Evolutionary conservation across 2,113 vertebrate species (phyloP), one percentile per base, ranked within the genome.

Genomic region (Prolemur simus): DNA sequence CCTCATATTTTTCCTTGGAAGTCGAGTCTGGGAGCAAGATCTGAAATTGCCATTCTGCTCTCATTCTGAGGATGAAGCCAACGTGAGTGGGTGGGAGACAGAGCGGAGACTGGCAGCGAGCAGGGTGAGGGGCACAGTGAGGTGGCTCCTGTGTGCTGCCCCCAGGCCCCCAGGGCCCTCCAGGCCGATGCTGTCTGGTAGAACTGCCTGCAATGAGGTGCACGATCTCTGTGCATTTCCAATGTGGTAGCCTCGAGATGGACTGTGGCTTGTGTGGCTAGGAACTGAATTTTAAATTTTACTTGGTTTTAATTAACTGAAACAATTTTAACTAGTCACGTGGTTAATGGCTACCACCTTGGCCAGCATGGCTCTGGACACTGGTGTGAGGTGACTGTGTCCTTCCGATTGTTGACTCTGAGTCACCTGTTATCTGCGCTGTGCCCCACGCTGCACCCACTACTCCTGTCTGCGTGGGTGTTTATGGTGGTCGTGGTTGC

Each of bases 241-340:
- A 71, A 3, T 5, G 0, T 6, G 37, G 68, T 10, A 21, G 37
- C 77, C 34, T 20, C 6, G 11, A 1, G 45, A 6, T 7, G 29
- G 49, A 25, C 52, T 10, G 20, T 32, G 42, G 54, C 9, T 73
- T 4, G 10, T 13, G 17, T n/a, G 20, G 11, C 54, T 6, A 39
- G 85, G 39, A 37, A 32, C 37, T 56, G 49, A 6, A 8, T 77
- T 90, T 78, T 52, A 14, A 9, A 34, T 42, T 63, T 52, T 21
- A 45, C 20, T 85, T 34, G 32, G 23, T 91, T 73, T 32, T 56
- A n/a, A n/a, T 39, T n/a, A 29, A 37, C 47, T n/a, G 12, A 37
- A 87, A 45, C 42, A 27, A 58, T 37, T 32, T 58, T 80, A 54
- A 42, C 27, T 54, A 18, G 47, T 76, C 27, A n/a, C 23, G 18